Evolutionary conservation across 2,888 invertebrate species (phyloP), one percentile per base, ranked within the genome.

Genomic region (Peribatodes rhomboidaria): DNA sequence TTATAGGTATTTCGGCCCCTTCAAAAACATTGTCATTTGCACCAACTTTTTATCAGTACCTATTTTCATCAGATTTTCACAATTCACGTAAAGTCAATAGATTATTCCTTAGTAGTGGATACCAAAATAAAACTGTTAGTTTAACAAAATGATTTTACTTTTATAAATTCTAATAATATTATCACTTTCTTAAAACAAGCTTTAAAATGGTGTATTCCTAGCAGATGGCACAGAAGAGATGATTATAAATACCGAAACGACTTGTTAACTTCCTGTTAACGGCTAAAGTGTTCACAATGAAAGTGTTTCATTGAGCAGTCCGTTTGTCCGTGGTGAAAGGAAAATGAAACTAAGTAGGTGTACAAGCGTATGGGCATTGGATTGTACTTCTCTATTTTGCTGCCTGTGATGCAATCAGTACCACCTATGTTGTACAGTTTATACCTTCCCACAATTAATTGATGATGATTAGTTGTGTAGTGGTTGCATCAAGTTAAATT

Each of bases 261-360:
- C 64, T 64, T 61, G 66, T 63, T 61, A 72, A 68, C 63, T 67
- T 72, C 65, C 46, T 63, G 60, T 67, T 68, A 69, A 79, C 65
- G 75, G 73, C 69, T 76, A 68, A 67, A 71, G 70, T 68, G 73
- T 77, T 76, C 75, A 75, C 75, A 81, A 79, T 81, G 77, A 81
- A 79, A 81, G 77, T 77, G 81, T 82, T 83, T 80, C 77, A 80
- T 77, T 75, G 77, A 78, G 77, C 76, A 79, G 80, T 83, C 79
- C 81, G 77, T 81, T 82, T 80, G 75, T 62, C 11, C 16, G 14
- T 18, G 52, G 42, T n/a, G 35, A 27, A 8, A 37, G 39, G 9
- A 57, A 20, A 27, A 42, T 33, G 16, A 16, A 31, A 27, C n/a
- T 46, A 22, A 31, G 33, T 35, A 31, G 14, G n/a, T 42, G 13